Evolutionary conservation across 2,888 invertebrate species (phyloP), one percentile per base, ranked within the genome.

Genomic region (Coleophora flavipennella): DNA sequence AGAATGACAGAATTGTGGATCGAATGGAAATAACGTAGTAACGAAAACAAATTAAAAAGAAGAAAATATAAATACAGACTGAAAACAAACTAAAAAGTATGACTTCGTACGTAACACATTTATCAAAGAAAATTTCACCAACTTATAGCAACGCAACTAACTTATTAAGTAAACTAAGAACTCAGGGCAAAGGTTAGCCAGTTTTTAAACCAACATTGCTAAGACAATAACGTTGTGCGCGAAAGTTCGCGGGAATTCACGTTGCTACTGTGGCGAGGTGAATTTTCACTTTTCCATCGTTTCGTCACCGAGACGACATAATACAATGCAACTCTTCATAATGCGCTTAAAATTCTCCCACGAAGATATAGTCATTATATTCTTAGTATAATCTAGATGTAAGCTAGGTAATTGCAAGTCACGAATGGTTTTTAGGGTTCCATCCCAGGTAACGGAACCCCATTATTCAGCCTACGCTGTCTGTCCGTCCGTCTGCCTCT

Each of bases 211-310:
- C 32, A 12, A 32, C 13, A 8, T 27, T 32, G 31, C n/a, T 14
- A 28, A 20, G 39, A 43, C 40, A 43, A 39, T 38, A 39, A n/a
- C n/a, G n/a, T n/a, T 26, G 26, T 42, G 35, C 35, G 39, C 45
- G 46, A 42, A 45, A 46, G 42, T 46, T 46, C 50, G 47, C 42
- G 43, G 48, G 44, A 49, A 39, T 38, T 49, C 50, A 57, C 53
- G 49, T 50, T 46, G 50, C 31, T 46, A 47, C 42, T 44, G 50
- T 44, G 45, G 46, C 39, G 39, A 40, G 44, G 43, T 43, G 46
- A 50, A 51, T 59, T 64, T 62, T 64, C 64, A 68, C 68, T 64
- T 67, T 66, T 66, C 64, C 58, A 63, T 50, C 51, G 57, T 54
- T 65, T 48, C 48, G 48, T 49, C 52, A 53, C 46, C 43, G 46